Evolutionary conservation across 2,113 vertebrate species (phyloP).

Genomic region (Microcebus murinus): DNA sequence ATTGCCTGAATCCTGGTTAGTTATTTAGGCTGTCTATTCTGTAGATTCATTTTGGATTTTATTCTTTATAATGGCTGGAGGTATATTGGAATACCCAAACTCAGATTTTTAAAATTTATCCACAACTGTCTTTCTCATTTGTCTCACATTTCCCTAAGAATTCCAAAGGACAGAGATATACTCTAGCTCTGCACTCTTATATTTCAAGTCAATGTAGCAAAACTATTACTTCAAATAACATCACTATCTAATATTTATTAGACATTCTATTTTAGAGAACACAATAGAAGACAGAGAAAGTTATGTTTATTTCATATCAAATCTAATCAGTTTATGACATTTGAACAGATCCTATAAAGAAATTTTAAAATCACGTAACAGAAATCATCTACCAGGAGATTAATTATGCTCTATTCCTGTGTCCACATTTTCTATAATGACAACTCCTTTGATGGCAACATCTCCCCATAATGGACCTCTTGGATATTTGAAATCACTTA

Average conservation of each 20-base stretch:
- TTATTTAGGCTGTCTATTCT: neutral
- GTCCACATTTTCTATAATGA: neutral
- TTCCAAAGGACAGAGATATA: neutral
- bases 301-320: neutral
- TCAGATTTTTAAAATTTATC: neutral
- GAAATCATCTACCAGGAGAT: neutral
- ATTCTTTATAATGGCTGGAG: neutral
- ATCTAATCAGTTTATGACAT: neutral
- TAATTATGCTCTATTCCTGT: neutral
- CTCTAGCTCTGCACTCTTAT: neutral
- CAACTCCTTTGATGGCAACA: neutral
- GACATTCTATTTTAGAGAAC: neutral
- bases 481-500: neutral
- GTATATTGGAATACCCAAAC: neutral
- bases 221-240: neutral
- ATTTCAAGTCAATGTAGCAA: neutral
- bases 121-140: neutral
- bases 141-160: neutral
- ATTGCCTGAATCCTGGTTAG: neutral
- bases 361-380: slow-evolving; percentile 23
- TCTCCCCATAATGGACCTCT: neutral
- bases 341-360: neutral
- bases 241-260: neutral
- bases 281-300: neutral
- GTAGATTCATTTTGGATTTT: neutral